A percentile compares a stretch with the other conserved stretches of the same genome.
These are phyloP conservation scores for Drosophila leonis DNA, from an alignment of 2,888 invertebrate genomes.

Conservation along the genomic window DNA sequence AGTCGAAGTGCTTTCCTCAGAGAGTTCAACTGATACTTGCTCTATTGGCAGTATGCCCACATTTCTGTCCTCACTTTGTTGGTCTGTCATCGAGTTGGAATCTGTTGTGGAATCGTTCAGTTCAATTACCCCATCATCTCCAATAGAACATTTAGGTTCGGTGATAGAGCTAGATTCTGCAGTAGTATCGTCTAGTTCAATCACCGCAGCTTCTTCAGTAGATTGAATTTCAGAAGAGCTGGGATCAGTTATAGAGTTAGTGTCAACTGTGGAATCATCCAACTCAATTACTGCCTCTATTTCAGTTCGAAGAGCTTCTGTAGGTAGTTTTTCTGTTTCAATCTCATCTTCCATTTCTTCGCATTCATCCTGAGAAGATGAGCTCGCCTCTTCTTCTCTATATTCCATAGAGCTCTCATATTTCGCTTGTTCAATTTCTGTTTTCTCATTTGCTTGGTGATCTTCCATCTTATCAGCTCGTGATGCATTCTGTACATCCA, in stretches of 20 bases:
- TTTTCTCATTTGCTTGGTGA: neutral
- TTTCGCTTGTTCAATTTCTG: neutral
- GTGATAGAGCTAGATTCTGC: neutral
- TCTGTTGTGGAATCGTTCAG: slow-evolving; percentile 10
- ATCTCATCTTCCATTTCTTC: neutral
- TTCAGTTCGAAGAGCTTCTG: neutral
- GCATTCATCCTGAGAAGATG: neutral
- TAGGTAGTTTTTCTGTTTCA: neutral
- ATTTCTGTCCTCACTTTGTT: neutral
- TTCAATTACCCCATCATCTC: neutral
- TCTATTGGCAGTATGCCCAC: neutral
- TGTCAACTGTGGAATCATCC: slow-evolving; percentile 10
- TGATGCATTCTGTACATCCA: neutral
- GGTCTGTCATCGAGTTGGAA: neutral
- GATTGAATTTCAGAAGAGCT: slow-evolving; percentile 4
- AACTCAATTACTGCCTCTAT: slow-evolving; percentile 8
- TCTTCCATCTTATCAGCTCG: neutral
- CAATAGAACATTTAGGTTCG: neutral
- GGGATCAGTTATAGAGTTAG: slow-evolving; percentile 1
- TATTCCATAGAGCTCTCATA: neutral
- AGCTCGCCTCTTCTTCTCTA: neutral
- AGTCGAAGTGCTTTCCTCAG: slow-evolving; percentile 4
- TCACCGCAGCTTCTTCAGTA: neutral
- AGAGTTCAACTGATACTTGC: neutral
- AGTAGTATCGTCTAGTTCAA: slow-evolving; percentile 9